phyloP scores from a whole-genome alignment of 2,113 vertebrate species.

The Etheostoma spectabile region DNA sequence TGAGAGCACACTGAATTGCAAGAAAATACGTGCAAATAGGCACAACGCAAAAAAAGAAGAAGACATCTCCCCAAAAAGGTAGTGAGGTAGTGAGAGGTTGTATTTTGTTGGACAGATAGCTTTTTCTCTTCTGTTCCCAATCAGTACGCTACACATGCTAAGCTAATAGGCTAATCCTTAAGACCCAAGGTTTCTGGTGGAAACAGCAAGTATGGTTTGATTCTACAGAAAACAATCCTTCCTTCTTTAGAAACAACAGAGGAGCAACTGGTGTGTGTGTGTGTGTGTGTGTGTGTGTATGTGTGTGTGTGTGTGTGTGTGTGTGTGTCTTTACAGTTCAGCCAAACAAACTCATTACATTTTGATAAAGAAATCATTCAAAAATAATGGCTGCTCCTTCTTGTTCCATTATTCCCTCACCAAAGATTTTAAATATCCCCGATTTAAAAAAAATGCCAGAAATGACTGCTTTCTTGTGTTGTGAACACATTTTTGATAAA shows the following conservation, averaged over 20 bases:
- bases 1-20: background rate
- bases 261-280: background rate
- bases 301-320: no score
- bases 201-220: background rate
- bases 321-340: background rate
- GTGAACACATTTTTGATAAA: background rate
- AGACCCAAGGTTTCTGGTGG: background rate
- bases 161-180: no score
- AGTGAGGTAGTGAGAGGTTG: background rate
- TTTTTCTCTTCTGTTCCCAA: no score
- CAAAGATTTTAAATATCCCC: background rate
- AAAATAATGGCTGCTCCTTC: background rate
- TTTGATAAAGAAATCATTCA: background rate
- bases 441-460: background rate
- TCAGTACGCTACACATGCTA: no score
- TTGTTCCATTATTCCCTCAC: background rate
- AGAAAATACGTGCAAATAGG: background rate
- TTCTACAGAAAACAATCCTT: background rate
- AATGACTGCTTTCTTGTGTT: background rate
- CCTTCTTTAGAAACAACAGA: background rate
- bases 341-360: background rate
- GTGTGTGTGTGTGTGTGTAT: no score
- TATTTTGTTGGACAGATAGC: background rate
- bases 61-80: accelerated
- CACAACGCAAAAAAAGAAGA: background rate